Percentiles rank a stretch among this genome's conserved stretches.
These are phyloP conservation scores for Automeris io DNA, from an alignment of 2,888 invertebrate species.

Conservation along the genomic window DNA sequence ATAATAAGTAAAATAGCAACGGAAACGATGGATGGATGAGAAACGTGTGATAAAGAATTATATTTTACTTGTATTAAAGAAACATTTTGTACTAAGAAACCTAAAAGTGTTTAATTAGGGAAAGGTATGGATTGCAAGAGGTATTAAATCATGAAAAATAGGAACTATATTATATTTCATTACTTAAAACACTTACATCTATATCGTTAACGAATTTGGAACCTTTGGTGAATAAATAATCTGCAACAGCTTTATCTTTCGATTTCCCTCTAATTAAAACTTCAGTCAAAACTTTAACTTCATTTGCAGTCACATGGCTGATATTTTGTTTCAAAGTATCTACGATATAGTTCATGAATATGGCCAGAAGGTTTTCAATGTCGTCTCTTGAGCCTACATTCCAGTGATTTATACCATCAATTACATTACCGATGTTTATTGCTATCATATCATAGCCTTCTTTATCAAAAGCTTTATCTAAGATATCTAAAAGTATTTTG, in stretches of 20 bases:
- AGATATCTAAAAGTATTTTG: constrained; percentile 33
- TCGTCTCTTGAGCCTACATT: constrained; percentile 6
- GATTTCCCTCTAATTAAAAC: constrained; percentile 22
- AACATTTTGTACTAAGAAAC: no score
- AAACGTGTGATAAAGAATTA: no score
- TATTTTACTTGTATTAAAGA: no score
- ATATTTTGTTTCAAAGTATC: constrained; percentile 21
- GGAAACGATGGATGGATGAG: no score
- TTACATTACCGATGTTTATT: constrained; percentile 22
- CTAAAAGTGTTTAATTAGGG: no score
- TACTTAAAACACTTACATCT: constrained; percentile 9
- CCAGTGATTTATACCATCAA: constrained; percentile 24
- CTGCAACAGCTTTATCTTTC: constrained; percentile 10
- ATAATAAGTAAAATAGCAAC: no score
- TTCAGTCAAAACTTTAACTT: constrained; percentile 30
- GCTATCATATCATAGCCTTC: constrained; percentile 21
- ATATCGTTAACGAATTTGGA: constrained; percentile 23
- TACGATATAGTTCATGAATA: constrained; percentile 22
- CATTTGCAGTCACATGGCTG: constrained; percentile 19
- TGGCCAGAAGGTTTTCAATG: constrained; percentile 16
- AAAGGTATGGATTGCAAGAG: no score
- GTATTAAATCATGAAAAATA: neutral
- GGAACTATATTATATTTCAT: neutral
- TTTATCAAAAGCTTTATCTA: constrained; percentile 30
- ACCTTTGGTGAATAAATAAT: constrained; percentile 28